Evolutionary conservation across 2,888 invertebrate genomes (phyloP).

Genomic region (Plutella xylostella): DNA sequence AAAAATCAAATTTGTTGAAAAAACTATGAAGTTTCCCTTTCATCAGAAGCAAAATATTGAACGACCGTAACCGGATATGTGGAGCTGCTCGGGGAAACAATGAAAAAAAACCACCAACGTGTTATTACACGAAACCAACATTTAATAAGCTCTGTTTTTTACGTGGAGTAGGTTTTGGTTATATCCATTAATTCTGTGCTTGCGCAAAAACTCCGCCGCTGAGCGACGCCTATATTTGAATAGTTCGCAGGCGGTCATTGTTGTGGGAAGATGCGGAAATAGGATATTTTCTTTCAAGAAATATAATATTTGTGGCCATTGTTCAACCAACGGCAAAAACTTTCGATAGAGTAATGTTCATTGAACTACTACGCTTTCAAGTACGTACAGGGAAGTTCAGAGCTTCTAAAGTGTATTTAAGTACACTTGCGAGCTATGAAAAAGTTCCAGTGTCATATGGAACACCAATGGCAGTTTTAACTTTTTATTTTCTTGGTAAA

Average conservation of each 20-base stretch:
- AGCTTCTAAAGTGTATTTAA: background rate
- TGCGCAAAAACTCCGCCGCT: slow-evolving; percentile 56
- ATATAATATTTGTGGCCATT: slow-evolving; percentile 64
- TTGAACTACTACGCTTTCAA: background rate
- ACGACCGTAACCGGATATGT: slow-evolving; percentile 69
- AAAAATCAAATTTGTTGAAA: slow-evolving; percentile 56
- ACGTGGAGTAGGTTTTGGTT: slow-evolving; percentile 62
- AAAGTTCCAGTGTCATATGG: too few species aligned
- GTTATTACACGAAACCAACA: slow-evolving; percentile 69
- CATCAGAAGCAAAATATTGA: slow-evolving; percentile 66
- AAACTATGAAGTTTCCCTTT: slow-evolving; percentile 66
- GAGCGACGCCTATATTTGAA: slow-evolving; percentile 61
- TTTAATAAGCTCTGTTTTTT: slow-evolving; percentile 67
- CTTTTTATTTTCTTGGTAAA: too few species aligned
- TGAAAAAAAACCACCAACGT: slow-evolving; percentile 65
- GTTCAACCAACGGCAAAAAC: slow-evolving; percentile 54
- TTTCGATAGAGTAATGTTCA: slow-evolving; percentile 24
- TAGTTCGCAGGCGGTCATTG: slow-evolving; percentile 62
- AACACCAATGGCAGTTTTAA: too few species aligned
- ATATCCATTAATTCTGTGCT: slow-evolving; percentile 65
- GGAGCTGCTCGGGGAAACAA: slow-evolving; percentile 60
- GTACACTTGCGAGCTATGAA: background rate
- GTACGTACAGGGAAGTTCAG: too few species aligned
- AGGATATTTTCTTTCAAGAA: slow-evolving; percentile 70
- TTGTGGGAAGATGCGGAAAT: slow-evolving; percentile 70